Base-by-base conservation (phyloP, 2,888 invertebrate genomes). In the Brachylomia viminalis region DNA sequence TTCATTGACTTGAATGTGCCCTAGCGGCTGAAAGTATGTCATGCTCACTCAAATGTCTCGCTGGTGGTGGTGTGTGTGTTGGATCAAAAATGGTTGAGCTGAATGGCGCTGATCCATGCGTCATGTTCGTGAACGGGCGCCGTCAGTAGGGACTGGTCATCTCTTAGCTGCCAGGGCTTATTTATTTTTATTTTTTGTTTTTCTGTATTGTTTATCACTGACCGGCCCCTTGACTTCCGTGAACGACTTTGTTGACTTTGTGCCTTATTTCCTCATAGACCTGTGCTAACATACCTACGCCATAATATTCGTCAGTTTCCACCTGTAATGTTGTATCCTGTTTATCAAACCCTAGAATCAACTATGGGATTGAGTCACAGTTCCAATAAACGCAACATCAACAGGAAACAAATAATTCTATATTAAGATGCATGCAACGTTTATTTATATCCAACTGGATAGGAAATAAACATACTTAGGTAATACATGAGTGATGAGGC, bases 401-500 rank as follows among this genome's bases (percentile, higher is more conserved):
- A 80, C 81, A 80, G 84, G 81, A 84, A 81, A 66, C 45, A 47
- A 80, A 68, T 65, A 15, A 45, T 59, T 68, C 73, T 68, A 64
- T 64, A 65, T 38, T 49, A 17, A 65, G 74, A 62, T 62, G 66
- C 49, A 65, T 69, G 80, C 68, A 61, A 56, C 74, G 65, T 72
- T 79, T 59, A 81, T 80, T 67, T 54, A 56, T 59, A 80, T 17
- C 42, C 8, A 10, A 54, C 23, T 47, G 17, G 8, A 52, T 67
- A 61, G 68, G 47, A 65, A 79, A 83, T 71, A 76, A 77, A 76
- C 62, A 54, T 45, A 58, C 10, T 49, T 30, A n/a, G n/a, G n/a
- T n/a, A 42, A 17, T 23, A 23, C 8, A n/a, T 67, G n/a, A 68
- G 27, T 23, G 30, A 52, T 67, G 52, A 45, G 33, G 13, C 15